These are phyloP conservation scores for Nyctereutes procyonoides DNA, from an alignment of 2,113 vertebrate genomes.

Conservation along the genomic window DNA sequence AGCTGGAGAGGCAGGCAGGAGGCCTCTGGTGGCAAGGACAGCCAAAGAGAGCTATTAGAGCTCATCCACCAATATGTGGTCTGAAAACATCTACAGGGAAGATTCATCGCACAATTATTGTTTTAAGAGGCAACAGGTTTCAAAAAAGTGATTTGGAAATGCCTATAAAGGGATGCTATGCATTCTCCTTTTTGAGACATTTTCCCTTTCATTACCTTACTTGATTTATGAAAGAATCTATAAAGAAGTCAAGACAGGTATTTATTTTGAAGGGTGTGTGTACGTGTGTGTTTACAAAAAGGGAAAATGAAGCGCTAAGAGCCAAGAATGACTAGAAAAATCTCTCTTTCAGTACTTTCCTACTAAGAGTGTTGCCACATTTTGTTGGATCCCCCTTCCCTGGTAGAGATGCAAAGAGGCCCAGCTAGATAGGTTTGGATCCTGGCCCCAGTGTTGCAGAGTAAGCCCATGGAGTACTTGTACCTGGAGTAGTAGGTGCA, in stretches of 20 bases:
- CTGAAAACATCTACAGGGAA: background rate
- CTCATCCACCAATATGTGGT: background rate
- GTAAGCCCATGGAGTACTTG: background rate
- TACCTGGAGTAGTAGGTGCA: background rate
- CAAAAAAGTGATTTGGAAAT: background rate
- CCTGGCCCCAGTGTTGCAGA: background rate
- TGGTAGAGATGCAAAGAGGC: background rate
- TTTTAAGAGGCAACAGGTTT: constrained; percentile 36
- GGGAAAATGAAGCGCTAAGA: constrained; percentile 30
- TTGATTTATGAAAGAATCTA: constrained; percentile 47
- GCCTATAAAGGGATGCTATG: background rate
- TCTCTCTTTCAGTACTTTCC: background rate
- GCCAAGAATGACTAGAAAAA: constrained; percentile 6
- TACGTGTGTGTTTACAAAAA: background rate
- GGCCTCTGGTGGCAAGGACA: background rate
- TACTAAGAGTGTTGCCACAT: background rate
- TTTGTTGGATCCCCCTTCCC: background rate
- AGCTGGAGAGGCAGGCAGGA: background rate
- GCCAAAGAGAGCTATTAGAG: background rate
- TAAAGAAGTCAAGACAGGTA: constrained; percentile 37
- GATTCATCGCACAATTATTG: background rate
- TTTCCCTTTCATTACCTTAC: constrained; percentile 57
- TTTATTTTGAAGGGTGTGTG: constrained; percentile 3
- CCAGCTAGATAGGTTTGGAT: constrained; percentile 17
- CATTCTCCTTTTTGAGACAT: background rate